These are phyloP conservation scores for Tenualosa ilisha DNA, from an alignment of 2,797 vertebrate genomes.

Conservation along the genomic window DNA sequence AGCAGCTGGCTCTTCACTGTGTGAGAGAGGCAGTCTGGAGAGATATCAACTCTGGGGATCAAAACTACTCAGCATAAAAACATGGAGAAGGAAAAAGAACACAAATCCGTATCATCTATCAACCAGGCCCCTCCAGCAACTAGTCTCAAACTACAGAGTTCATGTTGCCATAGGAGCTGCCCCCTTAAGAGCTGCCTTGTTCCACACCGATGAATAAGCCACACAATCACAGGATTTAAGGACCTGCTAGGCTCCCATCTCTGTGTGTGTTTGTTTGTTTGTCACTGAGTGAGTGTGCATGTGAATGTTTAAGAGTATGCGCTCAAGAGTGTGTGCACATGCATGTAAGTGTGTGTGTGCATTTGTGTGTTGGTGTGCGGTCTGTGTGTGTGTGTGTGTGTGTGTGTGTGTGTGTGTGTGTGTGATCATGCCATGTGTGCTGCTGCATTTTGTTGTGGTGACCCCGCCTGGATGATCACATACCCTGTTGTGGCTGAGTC, in stretches of 20 bases:
- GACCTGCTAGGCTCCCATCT: background rate
- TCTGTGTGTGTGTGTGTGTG: background rate
- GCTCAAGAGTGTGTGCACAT: background rate
- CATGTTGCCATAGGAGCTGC: background rate
- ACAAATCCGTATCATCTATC: background rate
- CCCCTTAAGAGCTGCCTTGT: background rate
- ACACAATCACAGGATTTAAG: background rate
- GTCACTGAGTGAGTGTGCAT: background rate
- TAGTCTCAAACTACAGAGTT: background rate
- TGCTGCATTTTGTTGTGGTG: background rate
- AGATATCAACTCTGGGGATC: background rate
- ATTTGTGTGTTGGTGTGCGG: background rate
- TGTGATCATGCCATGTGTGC: background rate
- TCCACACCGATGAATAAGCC: background rate
- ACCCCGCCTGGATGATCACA: conserved; percentile 34
- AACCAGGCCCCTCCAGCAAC: background rate
- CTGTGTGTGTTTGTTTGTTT: background rate
- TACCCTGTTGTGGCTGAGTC: conserved; percentile 31
- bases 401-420: background rate
- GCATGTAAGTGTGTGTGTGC: background rate
- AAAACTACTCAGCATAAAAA: background rate
- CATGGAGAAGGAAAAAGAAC: background rate
- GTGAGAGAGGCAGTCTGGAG: background rate
- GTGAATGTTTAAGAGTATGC: background rate
- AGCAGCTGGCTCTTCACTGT: background rate